Evolutionary conservation across 1,140 invertebrate species (phyloP), one percentile per base, ranked within the genome.

Genomic region (Oncopodura yosiiana): DNA sequence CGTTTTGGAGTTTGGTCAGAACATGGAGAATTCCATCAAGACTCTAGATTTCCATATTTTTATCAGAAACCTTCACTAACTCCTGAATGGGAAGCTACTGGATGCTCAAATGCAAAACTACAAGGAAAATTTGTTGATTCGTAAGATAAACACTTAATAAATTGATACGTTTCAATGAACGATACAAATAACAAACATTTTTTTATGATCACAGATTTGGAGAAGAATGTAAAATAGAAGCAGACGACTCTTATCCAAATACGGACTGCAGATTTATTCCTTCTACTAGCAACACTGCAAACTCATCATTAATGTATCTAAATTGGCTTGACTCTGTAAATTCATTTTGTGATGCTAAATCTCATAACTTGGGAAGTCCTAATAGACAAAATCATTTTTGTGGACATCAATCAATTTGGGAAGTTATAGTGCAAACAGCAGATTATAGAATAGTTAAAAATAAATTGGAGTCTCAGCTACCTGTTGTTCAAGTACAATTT

Each of bases 331-430:
- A 52, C 9, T 38, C 19, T 11, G 56, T 64, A 4, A 36, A 38
- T 5, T 51, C 67, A 24, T 74, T 74, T 53, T 74, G 73, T 50
- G 65, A 72, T 52, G 61, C 67, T 18, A 41, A 58, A 2, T 61
- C 65, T 14, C 73, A 74, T 59, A 67, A 74, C 49, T 48, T 36
- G 24, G 42, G 63, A 14, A 63, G 68, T 2, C 73, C 71, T 2
- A 72, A 67, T 32, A 64, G 66, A 32, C 74, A 75, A 21, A 75
- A 75, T 64, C 38, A 60, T 6, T 61, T 71, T 38, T 75, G 74
- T 55, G 56, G 64, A 9, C 63, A 67, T 30, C 56, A 63, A 34
- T 71, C 69, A 54, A 65, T 68, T 0, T 69, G 67, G 70, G 69
- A 72, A 46, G 66, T 74, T 6, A 70, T 75, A 53, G 46, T 53